Percentiles rank a stretch among this genome's conserved stretches.
Evolutionary conservation across 2,888 invertebrate genomes (phyloP).

Genomic region (Clitarchus hookeri): DNA sequence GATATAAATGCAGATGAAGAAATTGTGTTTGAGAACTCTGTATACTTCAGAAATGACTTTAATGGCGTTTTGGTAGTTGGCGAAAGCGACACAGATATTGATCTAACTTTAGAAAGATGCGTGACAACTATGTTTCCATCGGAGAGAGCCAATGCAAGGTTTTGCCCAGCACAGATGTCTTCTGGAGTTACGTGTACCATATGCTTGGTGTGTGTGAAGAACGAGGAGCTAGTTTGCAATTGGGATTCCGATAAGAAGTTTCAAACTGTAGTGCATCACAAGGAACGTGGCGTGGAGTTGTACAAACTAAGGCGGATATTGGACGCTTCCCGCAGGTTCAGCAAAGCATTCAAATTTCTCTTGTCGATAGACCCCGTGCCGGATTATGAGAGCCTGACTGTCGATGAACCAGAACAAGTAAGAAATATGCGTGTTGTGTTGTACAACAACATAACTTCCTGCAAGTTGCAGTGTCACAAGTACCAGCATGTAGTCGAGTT

Average conservation of each 20-base stretch:
- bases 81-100: slow-evolving; percentile 48
- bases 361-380: slow-evolving; percentile 62
- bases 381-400: slow-evolving; percentile 51
- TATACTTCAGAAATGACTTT: slow-evolving; percentile 30
- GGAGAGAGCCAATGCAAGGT: slow-evolving; percentile 31
- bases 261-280: slow-evolving; percentile 58
- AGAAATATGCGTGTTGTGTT: slow-evolving; percentile 61
- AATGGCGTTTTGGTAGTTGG: slow-evolving; percentile 43
- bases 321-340: slow-evolving; percentile 76
- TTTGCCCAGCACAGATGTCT: not conserved
- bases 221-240: slow-evolving; percentile 54
- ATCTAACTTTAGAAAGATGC: slow-evolving; percentile 48
- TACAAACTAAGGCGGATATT: slow-evolving; percentile 64
- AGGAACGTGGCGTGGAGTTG: slow-evolving; percentile 65
- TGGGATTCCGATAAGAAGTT: slow-evolving; percentile 63
- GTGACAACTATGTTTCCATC: slow-evolving; percentile 45
- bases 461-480: slow-evolving; percentile 71
- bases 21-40: slow-evolving; percentile 16
- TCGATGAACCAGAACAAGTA: slow-evolving; percentile 58
- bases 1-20: slow-evolving; percentile 35
- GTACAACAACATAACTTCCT: slow-evolving; percentile 82
- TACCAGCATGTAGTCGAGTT: slow-evolving; percentile 69
- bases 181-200: not conserved
- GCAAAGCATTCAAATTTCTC: slow-evolving; percentile 72
- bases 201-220: not conserved